Evolutionary conservation across 2,888 invertebrate genomes (phyloP), one percentile per base, ranked within the genome.

Genomic region (Sarcophaga caerulescens): DNA sequence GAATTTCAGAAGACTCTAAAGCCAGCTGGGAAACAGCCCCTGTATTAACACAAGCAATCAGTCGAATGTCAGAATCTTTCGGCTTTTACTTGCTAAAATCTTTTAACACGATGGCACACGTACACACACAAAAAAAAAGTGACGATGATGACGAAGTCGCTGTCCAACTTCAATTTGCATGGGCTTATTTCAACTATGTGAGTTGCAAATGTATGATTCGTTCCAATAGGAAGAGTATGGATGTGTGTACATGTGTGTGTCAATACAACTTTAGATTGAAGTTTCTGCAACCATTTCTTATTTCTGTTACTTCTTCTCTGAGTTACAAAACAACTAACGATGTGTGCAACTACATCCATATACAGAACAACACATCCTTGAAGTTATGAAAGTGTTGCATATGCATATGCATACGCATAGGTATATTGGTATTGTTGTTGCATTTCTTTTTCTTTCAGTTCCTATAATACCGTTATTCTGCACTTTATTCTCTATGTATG

Each of bases 91-190:
- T 52, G 52, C 12, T 17, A 52, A 81, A 45, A 5, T 63, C 45
- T 52, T 81, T 80, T 65, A 60, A 77, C 59, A 52, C 70, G 77
- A 74, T 74, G 60, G 71, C 66, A 25, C 19, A 74, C 63, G 44
- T 62, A 77, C 69, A 70, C 59, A 75, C 74, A 25, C 19, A 69
- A 80, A 69, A 85, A 59, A 57, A 76, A 71, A 71, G 66, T 65
- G 69, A 81, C 59, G 66, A 65, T 81, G 71, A 73, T 79, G 75
- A 65, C 59, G 52, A 11, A 25, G 57, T 25, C 62, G 60, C 69
- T 70, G 76, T 2, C 17, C 52, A 52, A 17, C 14, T 68, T 65
- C 25, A 19, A 65, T 60, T 83, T 63, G 23, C 21, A 44, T 47
- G 21, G 23, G 23, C 4, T 52, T 68, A 10, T 68, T 81, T 23